Evolutionary conservation across 1,140 invertebrate genomes (phyloP), one percentile per base, ranked within the genome.

Genomic region (Chironomus tepperi): DNA sequence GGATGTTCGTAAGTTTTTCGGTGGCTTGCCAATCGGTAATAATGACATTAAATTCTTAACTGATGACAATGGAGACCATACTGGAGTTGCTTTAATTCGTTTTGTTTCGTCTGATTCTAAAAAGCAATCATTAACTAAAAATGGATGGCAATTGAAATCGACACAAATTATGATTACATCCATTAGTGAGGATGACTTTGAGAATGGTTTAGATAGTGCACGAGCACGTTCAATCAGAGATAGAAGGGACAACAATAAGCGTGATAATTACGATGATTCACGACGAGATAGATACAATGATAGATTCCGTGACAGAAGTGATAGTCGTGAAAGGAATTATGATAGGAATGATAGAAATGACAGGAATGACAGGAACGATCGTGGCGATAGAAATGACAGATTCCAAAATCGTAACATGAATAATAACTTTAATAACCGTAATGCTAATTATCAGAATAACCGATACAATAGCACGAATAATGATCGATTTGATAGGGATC

Each of bases 11-110:
- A 87, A 90, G 74, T 91, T 95, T 76, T 96, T 97, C 79, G 85
- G 87, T 6, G 89, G 89, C 8, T 86, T 91, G 73, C 88, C 89
- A 78, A 93, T 97, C 57, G 88, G 90, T 9, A 90, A 90, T 76
- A 90, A 92, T 78, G 92, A 93, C 3, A 87, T 97, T 42, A 96
- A 96, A 82, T 85, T 97, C 77, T 89, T 94, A 8, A 93, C 90
- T 79, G 91, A 95, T 77, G 87, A 88, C 12, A 86, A 89, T 76
- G 94, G 95, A 0, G 87, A 89, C 34, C 86, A 91, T 9, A 91
- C 89, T 0, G 94, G 94, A 0, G 88, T 90, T 21, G 93, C 90
- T 9, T 94, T 89, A 79, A 87, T 97, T 1, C 87, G 89, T 77
- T 96, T 97, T 79, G 85, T 84, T 6, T 87, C 88, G 75, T 79